Conservation (phyloP, 2,888 invertebrate genomes). For the Panzeria rudis region DNA sequence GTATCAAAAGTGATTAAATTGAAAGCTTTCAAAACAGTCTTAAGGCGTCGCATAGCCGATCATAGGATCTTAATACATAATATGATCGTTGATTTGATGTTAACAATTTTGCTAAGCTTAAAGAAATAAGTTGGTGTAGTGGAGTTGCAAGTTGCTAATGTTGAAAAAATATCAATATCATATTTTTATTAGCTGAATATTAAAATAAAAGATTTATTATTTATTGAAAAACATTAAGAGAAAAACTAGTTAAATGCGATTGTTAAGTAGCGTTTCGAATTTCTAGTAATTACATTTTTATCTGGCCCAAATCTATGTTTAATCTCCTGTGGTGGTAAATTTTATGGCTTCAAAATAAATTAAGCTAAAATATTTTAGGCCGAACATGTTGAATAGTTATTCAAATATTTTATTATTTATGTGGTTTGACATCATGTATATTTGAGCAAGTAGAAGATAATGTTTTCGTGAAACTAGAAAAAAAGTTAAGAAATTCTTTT, state of each 20-base stretch:
- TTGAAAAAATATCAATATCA: not conserved
- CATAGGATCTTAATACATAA: not conserved
- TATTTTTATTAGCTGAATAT: not conserved
- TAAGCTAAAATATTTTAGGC: not conserved
- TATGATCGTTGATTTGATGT: not conserved
- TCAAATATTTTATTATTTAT: not conserved
- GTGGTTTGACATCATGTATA: not conserved
- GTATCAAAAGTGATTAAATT: conserved; percentile 1
- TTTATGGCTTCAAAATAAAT: not conserved
- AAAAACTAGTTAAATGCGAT: not conserved
- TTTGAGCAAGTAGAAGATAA: not conserved
- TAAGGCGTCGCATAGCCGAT: not conserved
- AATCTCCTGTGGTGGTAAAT: conserved; percentile 7
- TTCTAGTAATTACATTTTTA: conserved; percentile 25
- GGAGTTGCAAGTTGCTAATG: not conserved
- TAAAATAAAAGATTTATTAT: not conserved
- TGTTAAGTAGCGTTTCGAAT: not conserved
- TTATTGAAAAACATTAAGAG: not conserved
- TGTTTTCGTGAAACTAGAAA: not conserved
- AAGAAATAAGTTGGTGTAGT: not conserved
- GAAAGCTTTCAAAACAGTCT: not conserved
- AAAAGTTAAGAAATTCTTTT: too few species aligned
- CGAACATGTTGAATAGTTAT: not conserved
- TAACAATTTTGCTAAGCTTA: not conserved
- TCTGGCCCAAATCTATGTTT: conserved; percentile 23